Base-by-base conservation (phyloP, 2,113 vertebrate species). In the Pelobates fuscus region DNA sequence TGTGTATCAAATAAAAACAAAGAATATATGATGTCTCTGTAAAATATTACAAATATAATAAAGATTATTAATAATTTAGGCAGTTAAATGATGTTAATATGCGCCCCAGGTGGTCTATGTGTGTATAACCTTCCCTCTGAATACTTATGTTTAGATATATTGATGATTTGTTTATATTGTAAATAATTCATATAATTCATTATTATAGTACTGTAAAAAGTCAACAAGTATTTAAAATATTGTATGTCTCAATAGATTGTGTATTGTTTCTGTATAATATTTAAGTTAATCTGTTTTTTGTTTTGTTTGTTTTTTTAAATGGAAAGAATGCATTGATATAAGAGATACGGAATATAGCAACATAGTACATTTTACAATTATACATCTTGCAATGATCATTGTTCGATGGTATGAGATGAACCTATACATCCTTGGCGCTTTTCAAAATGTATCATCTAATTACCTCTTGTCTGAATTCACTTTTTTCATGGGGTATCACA, bases 391-490 rank as follows among this genome's bases (percentile, higher is more conserved):
- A 55, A 8, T 5, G 20, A 5, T 23, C 21, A 55, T 17, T 21
- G 52, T 8, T n/a, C 3, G 1, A 10, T 5, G 20, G n/a, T 21
- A 17, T 55, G 12, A 23, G 18, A 52, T n/a, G 12, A 41, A n/a
- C 18, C 46, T 52, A 5, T 1, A 3, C 5, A 17, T 83, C 86
- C 80, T 84, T 82, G 24, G 62, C 79, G 59, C n/a, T n/a, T n/a
- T n/a, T n/a, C n/a, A n/a, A n/a, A n/a, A n/a, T n/a, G n/a, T n/a
- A n/a, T n/a, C n/a, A n/a, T n/a, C n/a, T n/a, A n/a, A n/a, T n/a
- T n/a, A n/a, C n/a, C n/a, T n/a, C n/a, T n/a, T n/a, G n/a, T n/a
- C n/a, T n/a, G n/a, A n/a, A n/a, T n/a, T n/a, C n/a, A n/a, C n/a
- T n/a, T n/a, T n/a, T n/a, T n/a, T n/a, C n/a, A n/a, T n/a, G n/a